Base-by-base conservation (phyloP, 1,140 invertebrate genomes). In the Monomorium pharaonis region DNA sequence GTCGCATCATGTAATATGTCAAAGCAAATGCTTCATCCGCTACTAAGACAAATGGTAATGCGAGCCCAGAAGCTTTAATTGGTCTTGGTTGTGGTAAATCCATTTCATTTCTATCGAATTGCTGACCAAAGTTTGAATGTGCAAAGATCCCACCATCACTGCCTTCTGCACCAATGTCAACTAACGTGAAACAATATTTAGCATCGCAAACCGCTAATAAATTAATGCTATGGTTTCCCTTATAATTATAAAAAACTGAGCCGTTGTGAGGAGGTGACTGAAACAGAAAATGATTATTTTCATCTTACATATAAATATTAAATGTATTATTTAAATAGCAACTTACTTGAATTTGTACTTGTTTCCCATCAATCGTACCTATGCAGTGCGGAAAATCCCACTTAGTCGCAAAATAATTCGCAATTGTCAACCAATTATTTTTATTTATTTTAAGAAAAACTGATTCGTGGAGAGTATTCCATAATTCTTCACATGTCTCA, bases 11-110 rank as follows among this genome's bases (percentile, higher is more conserved):
- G 12, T 67, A 67, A 24, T 10, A 18, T 24, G 63, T 67, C 16
- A 67, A 67, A 67, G 63, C 63, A 5, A 67, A 67, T 67, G 63
- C 63, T n/a, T 67, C 63, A 67, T 67, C 63, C 33, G 33, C 63
- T 67, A 67, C 37, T 67, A 67, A 67, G 5, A 67, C 63, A 24
- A 67, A 67, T n/a, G 63, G 37, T 42, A 67, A 67, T 67, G 9
- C 63, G 1, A 27, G 14, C 5, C 27, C 37, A 69, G 24, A 69
- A 69, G 42, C 12, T 69, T 69, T 42, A 49, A 69, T 47, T 27
- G 24, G 14, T 47, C 44, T 69, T n/a, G 65, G 44, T 70, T 70
- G 44, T 51, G 67, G 67, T 10, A 70, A 70, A 70, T 49, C 49
- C 44, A 51, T 70, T 47, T n/a, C 1, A 18, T 51, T 51, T 47